Conservation (phyloP, 2,113 vertebrate species). For the Peromyscus maniculatus region DNA sequence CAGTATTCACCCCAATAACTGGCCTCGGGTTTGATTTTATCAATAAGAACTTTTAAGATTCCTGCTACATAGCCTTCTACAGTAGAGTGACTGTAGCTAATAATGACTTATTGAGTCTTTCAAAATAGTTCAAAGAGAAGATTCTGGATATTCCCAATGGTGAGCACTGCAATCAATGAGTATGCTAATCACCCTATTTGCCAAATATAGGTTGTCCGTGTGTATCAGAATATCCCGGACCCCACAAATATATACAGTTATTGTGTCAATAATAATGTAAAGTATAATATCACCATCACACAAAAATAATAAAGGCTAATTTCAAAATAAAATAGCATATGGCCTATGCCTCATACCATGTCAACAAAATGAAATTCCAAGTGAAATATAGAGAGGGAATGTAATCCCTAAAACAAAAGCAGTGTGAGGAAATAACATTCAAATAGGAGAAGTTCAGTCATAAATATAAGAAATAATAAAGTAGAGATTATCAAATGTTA, state of each 20-base stretch:
- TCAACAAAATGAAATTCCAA: constrained; percentile 29
- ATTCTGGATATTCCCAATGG: not conserved
- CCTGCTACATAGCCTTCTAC: not conserved
- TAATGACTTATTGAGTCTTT: not conserved
- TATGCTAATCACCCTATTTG: not conserved
- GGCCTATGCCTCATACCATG: not conserved
- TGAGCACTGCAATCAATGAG: not conserved
- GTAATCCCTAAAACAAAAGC: not conserved
- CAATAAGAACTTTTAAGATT: no score
- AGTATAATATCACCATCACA: not conserved
- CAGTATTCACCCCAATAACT: no score
- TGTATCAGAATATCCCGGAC: not conserved
- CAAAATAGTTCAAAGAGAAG: not conserved
- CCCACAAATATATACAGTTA: not conserved
- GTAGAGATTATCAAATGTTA: constrained; percentile 37
- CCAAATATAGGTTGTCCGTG: not conserved
- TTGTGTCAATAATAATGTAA: not conserved
- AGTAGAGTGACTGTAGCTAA: not conserved
- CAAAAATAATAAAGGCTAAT: not conserved
- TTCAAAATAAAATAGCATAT: constrained; percentile 41
- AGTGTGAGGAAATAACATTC: not conserved
- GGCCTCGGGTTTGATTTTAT: no score
- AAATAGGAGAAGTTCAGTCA: not conserved
- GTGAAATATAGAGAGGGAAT: not conserved
- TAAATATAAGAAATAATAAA: not conserved